A percentile compares a stretch with the other conserved stretches of the same genome.
phyloP scores from a whole-genome alignment of 2,888 invertebrate genomes.

The Rotaria macrura region DNA sequence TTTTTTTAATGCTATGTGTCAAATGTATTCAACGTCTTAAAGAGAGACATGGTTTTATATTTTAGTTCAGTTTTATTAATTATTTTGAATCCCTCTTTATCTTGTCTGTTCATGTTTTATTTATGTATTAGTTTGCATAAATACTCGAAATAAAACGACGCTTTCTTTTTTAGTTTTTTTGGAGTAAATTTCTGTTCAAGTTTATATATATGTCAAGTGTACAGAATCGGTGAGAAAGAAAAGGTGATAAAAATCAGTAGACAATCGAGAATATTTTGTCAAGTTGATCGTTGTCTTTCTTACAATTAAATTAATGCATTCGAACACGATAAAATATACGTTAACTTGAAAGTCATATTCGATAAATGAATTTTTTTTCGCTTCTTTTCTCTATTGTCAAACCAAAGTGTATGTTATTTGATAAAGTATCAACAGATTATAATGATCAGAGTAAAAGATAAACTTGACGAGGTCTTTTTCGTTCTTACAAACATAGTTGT shows the following conservation, averaged over 20 bases:
- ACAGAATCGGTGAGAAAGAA: not conserved
- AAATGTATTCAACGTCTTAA: not conserved
- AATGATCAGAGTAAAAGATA: not conserved
- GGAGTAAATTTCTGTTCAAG: not conserved
- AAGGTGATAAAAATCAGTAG: not conserved
- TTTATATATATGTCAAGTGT: not conserved
- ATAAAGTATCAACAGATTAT: not conserved
- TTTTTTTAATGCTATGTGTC: not conserved
- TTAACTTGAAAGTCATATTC: not conserved
- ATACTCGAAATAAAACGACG: not conserved
- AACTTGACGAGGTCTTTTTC: not conserved
- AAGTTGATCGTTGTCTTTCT: not conserved
- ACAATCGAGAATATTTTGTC: not conserved
- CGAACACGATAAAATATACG: not conserved
- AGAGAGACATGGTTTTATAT: not conserved
- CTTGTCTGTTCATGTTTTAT: not conserved
- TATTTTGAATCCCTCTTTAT: not conserved
- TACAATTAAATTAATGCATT: slow-evolving; percentile 8
- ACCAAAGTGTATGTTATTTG: not conserved
- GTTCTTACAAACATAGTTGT: not conserved
- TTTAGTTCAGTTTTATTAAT: not conserved
- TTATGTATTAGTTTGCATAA: not conserved
- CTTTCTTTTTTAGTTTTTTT: not conserved
- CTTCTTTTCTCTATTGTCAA: not conserved
- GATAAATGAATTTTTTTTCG: not conserved